Percentiles rank a stretch among this genome's conserved stretches.
phyloP scores from a whole-genome alignment of 2,888 invertebrate species.

The Eilema sororculum region DNA sequence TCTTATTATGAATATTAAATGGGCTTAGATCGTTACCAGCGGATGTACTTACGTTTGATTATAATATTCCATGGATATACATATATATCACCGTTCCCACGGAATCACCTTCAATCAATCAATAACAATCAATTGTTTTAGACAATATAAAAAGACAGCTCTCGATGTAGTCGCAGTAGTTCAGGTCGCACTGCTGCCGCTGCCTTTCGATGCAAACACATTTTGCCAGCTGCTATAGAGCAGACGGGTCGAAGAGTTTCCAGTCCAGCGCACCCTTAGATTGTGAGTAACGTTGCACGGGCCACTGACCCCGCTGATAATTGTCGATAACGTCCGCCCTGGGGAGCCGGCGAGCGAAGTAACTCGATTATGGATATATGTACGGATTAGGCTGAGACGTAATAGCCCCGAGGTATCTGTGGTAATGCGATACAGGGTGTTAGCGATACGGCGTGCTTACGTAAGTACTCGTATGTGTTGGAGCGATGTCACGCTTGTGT shows the following conservation, averaged over 20 bases:
- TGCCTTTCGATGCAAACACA: neutral
- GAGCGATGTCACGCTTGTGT: neutral
- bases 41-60: neutral
- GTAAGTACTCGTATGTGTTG: neutral
- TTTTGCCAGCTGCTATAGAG: neutral
- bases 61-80: neutral
- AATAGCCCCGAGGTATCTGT: neutral
- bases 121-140: neutral
- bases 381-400: neutral
- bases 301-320: neutral
- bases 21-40: neutral
- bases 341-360: conserved; percentile 7
- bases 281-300: neutral
- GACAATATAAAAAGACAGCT: neutral
- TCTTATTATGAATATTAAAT: no score
- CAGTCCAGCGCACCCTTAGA: neutral
- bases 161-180: neutral
- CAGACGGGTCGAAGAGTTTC: neutral
- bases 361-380: conserved; percentile 11
- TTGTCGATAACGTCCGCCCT: conserved; percentile 15
- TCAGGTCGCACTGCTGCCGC: neutral
- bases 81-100: no score
- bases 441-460: neutral
- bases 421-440: neutral
- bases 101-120: no score